Percentiles rank a stretch among this genome's conserved stretches.
These are phyloP conservation scores for Dromas ardeola DNA, from an alignment of 2,113 vertebrate genomes.

Conservation along the genomic window DNA sequence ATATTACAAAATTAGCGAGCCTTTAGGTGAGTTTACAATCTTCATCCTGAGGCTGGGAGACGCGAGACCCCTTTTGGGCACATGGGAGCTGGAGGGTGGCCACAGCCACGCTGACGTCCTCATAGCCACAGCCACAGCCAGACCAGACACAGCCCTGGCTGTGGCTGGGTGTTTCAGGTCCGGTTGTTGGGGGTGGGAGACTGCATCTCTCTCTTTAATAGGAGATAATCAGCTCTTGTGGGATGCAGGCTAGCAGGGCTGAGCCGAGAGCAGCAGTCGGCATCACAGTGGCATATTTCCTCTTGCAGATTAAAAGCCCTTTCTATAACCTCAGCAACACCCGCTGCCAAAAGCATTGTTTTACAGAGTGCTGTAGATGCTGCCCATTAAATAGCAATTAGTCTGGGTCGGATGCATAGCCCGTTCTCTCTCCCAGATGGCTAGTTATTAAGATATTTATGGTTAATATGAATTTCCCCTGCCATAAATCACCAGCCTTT, in stretches of 20 bases:
- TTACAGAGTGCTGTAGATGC: background rate
- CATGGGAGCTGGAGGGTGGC: accelerated
- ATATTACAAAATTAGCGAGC: accelerated
- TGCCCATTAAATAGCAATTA: conserved; percentile 56
- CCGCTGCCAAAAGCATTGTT: conserved; percentile 7
- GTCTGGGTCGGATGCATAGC: background rate
- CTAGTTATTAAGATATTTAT: conserved; percentile 64
- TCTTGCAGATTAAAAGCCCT: conserved; percentile 10
- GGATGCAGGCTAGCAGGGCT: background rate
- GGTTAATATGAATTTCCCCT: conserved; percentile 62
- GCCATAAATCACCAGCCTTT: conserved; percentile 35
- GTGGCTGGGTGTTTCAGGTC: accelerated
- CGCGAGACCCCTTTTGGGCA: background rate
- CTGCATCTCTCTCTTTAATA: background rate
- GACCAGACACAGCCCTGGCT: background rate
- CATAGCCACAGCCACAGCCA: background rate
- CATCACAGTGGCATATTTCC: background rate
- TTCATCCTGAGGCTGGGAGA: background rate
- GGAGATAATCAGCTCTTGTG: background rate
- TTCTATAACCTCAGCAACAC: conserved; percentile 11
- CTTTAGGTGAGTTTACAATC: background rate
- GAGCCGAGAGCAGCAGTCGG: background rate
- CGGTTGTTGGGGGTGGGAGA: background rate
- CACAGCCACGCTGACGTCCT: accelerated
- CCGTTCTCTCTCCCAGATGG: background rate